A percentile compares a stretch with the other conserved stretches of the same genome.
phyloP scores from a whole-genome alignment of 2,888 invertebrate genomes.

The Melanostoma mellinum region DNA sequence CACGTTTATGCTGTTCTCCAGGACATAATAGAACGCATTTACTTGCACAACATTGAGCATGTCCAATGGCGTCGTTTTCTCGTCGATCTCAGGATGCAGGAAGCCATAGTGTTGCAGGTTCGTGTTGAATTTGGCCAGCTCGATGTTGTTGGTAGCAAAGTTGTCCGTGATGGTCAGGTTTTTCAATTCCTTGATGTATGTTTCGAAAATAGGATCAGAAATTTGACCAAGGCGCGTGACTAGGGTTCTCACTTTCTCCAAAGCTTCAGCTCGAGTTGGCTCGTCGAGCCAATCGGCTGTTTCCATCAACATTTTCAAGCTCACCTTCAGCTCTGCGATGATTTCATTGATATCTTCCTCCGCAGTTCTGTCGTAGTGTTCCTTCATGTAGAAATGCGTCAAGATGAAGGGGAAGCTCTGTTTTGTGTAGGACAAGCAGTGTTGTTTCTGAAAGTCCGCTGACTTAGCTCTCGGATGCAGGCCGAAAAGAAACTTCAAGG shows the following conservation, averaged over 20 bases:
- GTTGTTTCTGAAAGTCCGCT: neutral
- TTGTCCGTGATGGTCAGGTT: constrained; percentile 74
- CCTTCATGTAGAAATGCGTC: constrained; percentile 72
- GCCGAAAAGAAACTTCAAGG: constrained; percentile 73
- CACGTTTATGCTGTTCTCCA: constrained; percentile 79
- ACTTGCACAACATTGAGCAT: constrained; percentile 77
- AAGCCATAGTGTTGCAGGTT: constrained; percentile 76
- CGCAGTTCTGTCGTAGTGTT: constrained; percentile 75
- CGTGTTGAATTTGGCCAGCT: constrained; percentile 74
- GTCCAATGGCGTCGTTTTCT: constrained; percentile 75
- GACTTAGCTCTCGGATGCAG: constrained; percentile 7
- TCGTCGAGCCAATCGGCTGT: constrained; percentile 79
- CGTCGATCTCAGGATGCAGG: constrained; percentile 68
- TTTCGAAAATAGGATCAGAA: constrained; percentile 74
- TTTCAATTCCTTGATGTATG: constrained; percentile 75
- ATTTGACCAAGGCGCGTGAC: constrained; percentile 75
- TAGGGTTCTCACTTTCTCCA: constrained; percentile 77
- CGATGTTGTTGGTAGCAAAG: constrained; percentile 75
- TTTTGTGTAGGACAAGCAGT: constrained; percentile 8
- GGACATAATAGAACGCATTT: constrained; percentile 79
- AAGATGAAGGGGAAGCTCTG: neutral
- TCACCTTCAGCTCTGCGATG: constrained; percentile 76
- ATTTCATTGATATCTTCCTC: constrained; percentile 75
- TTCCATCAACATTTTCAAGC: constrained; percentile 74
- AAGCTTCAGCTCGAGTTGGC: constrained; percentile 76